Evolutionary conservation across 2,113 vertebrate species (phyloP), one percentile per base, ranked within the genome.

Genomic region (Nothocercus julius): DNA sequence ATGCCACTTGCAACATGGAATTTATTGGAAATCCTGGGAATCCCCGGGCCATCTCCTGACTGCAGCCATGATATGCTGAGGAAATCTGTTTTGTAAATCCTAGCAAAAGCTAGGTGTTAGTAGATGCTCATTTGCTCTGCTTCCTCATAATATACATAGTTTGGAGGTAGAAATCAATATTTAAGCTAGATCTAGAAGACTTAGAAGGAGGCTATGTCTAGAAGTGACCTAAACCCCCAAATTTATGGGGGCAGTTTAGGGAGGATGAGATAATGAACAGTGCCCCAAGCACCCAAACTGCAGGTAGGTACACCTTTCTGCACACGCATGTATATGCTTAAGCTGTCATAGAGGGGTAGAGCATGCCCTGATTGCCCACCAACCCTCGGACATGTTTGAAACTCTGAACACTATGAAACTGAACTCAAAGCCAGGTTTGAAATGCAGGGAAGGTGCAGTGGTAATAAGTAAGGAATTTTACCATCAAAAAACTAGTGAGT

Each of bases 341-440:
- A 51, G 47, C 11, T 70, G 36, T 36, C 7, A 49, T 27, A 24
- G 15, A 62, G 32, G 9, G 6, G 4, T 70, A 64, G 45, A 69
- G 2, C 0, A 0, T 25, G 10, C 13, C 9, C 24, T 81, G 42
- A 7, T 7, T 24, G 30, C 9, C 19, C 10, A 13, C 7, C 64
- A 1, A n/a, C 16, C 13, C 15, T 44, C 3, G 28, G 3, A 13
- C 28, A 7, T 16, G 2, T 3, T 2, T 24, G 18, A 38, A 27
- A 4, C 6, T 25, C 24, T 32, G 11, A 81, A 53, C 4, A 30
- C 4, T 8, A 62, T 2, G 4, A 70, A 54, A 2, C 7, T 5
- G 1, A 30, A 32, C 30, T 32, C 30, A 30, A 58, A 58, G 28
- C 54, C 13, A 32, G 38, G 13, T 5, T 17, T 85, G 21, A 90